Evolutionary conservation across 2,113 vertebrate species (phyloP).

Genomic region (Salminus brasiliensis): DNA sequence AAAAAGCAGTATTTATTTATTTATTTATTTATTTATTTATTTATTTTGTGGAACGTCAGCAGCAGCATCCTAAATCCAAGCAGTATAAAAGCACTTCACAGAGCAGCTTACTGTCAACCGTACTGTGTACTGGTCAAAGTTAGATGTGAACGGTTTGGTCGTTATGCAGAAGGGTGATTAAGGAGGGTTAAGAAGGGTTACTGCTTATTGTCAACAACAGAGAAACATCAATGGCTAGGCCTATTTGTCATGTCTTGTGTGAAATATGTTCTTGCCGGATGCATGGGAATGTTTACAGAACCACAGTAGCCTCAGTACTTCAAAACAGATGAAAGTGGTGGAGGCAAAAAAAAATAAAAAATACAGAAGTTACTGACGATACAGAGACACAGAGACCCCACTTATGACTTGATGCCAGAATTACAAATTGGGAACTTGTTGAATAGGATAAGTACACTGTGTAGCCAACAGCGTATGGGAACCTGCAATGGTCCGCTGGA

Average conservation of each 20-base stretch:
- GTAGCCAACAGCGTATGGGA: too few relatives aligned
- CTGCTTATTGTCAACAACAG: neutral
- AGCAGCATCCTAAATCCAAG: neutral
- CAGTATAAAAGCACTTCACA: neutral
- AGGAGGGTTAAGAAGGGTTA: neutral
- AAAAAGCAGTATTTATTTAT: too few relatives aligned
- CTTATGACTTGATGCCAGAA: too few relatives aligned
- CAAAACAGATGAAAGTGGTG: neutral
- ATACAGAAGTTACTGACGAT: neutral
- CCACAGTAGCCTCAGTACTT: neutral
- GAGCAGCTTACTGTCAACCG: neutral
- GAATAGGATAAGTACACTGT: too few relatives aligned
- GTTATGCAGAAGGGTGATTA: neutral
- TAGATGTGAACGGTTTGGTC: neutral
- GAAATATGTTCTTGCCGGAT: neutral
- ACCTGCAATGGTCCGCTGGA: too few relatives aligned
- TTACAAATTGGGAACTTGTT: too few relatives aligned
- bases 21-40: too few relatives aligned
- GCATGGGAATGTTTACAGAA: constrained; percentile 25
- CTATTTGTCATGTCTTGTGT: neutral
- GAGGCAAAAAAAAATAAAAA: neutral
- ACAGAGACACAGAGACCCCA: too few relatives aligned
- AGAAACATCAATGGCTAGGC: neutral
- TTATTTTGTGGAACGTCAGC: too few relatives aligned
- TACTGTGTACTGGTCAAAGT: too few relatives aligned